Percentiles rank a stretch among this genome's conserved stretches.
Conservation (phyloP, 2,113 vertebrate species). For the Paracanthobrama guichenoti region DNA sequence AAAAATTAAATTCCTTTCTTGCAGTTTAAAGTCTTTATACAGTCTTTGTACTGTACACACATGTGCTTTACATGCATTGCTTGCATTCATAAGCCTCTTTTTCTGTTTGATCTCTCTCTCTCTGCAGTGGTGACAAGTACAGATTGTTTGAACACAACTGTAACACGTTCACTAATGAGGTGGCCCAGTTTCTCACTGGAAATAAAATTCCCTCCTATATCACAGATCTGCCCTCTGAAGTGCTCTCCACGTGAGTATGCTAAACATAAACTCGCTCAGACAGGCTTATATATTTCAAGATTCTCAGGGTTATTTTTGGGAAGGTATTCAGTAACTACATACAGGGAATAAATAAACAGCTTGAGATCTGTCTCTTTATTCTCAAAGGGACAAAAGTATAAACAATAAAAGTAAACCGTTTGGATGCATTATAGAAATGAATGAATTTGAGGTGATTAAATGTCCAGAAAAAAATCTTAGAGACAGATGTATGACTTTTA, state of each 20-base stretch:
- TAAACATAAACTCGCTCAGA: slow-evolving; percentile 1
- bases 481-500: not conserved
- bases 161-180: slow-evolving; percentile 90
- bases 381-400: not conserved
- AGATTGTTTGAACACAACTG: slow-evolving; percentile 90
- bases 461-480: not conserved
- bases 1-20: not conserved
- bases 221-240: slow-evolving; percentile 88
- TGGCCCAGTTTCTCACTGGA: slow-evolving; percentile 88
- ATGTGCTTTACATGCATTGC: not conserved
- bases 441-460: not conserved
- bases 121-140: slow-evolving; percentile 78
- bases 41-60: not conserved
- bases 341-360: not conserved
- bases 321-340: not conserved
- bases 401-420: not conserved
- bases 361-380: not conserved
- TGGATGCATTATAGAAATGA: not conserved
- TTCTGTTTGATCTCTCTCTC: not conserved
- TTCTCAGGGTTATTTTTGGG: not conserved
- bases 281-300: not conserved
- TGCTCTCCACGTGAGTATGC: slow-evolving; percentile 86
- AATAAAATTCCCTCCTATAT: slow-evolving; percentile 88
- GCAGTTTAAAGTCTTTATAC: not conserved
- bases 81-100: not conserved